Conservation (phyloP, 2,797 vertebrate genomes). For the Pseudomugil gertrudae region DNA sequence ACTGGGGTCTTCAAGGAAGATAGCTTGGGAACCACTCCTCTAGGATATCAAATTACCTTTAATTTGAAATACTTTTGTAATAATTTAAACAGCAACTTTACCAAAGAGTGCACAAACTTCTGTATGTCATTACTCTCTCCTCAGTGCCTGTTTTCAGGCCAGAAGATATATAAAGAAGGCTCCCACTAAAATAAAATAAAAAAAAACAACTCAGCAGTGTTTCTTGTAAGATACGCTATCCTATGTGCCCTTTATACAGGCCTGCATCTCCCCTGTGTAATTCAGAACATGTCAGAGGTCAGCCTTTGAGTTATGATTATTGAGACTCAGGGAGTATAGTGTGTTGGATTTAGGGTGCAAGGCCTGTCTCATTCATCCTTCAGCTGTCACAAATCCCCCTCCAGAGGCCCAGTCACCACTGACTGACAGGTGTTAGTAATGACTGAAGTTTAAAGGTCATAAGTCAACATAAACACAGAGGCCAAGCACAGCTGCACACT, state of each 20-base stretch:
- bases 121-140: background rate
- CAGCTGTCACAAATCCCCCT: conserved; percentile 73
- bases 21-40: too few species aligned
- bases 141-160: background rate
- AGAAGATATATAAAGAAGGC: conserved; percentile 15
- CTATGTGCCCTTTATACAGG: conserved; percentile 38
- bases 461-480: conserved; percentile 63
- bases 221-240: conserved; percentile 32
- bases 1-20: too few species aligned
- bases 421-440: conserved; percentile 82
- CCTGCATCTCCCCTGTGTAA: conserved; percentile 46
- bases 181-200: conserved; percentile 2
- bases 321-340: conserved; percentile 48
- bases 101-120: background rate
- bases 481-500: conserved; percentile 70
- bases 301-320: conserved; percentile 75
- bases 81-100: background rate
- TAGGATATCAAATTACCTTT: background rate
- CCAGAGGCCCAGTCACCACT: conserved; percentile 57
- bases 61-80: background rate
- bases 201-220: conserved; percentile 9
- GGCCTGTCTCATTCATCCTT: conserved; percentile 73
- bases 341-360: conserved; percentile 65
- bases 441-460: conserved; percentile 70
- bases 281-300: conserved; percentile 66